A percentile compares a stretch with the other conserved stretches of the same genome.
Conservation (phyloP, 2,113 vertebrate genomes). For the Grammomys dolichurus region DNA sequence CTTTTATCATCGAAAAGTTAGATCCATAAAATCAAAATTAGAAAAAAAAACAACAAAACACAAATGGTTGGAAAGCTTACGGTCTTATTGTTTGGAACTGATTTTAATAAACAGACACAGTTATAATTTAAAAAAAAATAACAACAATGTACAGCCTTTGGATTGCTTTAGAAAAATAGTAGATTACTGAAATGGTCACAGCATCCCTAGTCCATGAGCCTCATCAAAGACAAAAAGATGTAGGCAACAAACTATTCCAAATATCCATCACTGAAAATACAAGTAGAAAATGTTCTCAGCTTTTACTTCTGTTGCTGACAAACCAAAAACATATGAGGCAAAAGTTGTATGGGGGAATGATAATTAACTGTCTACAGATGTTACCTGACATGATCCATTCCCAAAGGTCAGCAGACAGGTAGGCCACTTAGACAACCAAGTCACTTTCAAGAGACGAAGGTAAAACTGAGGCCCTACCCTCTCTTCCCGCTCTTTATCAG, state of each 20-base stretch:
- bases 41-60: constrained; percentile 67
- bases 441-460: constrained; percentile 46
- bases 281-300: constrained; percentile 86
- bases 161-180: constrained; percentile 76
- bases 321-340: constrained; percentile 86
- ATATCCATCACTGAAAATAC: constrained; percentile 87
- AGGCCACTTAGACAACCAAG: constrained; percentile 32
- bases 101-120: constrained; percentile 88
- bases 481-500: constrained; percentile 25
- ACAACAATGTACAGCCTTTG: constrained; percentile 79
- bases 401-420: constrained; percentile 77
- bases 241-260: constrained; percentile 85
- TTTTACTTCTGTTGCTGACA: constrained; percentile 84
- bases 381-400: background rate
- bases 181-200: constrained; percentile 72
- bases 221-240: constrained; percentile 85
- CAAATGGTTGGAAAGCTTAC: constrained; percentile 77
- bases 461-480: background rate
- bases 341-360: constrained; percentile 75
- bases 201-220: constrained; percentile 74
- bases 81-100: constrained; percentile 83
- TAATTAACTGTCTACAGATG: constrained; percentile 83
- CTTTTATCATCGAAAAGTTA: constrained; percentile 49
- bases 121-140: constrained; percentile 86
- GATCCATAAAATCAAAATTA: constrained; percentile 85